A percentile compares a stretch with the other conserved stretches of the same genome.
These are phyloP conservation scores for Pica pica DNA, from an alignment of 2,113 vertebrate species.

Conservation along the genomic window DNA sequence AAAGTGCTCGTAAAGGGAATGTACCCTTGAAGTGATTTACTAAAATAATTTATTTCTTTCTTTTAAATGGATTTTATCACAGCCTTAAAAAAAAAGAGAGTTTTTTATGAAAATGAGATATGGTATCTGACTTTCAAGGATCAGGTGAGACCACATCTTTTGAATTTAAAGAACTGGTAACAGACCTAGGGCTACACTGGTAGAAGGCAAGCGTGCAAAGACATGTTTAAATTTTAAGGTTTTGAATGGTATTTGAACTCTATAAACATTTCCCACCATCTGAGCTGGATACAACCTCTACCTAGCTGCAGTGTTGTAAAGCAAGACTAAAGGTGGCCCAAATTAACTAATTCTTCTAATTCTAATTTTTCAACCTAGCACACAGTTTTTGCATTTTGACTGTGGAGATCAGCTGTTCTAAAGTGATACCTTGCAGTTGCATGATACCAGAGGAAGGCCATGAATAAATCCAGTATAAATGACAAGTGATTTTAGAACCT, in stretches of 20 bases:
- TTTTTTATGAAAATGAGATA: neutral
- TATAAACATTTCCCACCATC: neutral
- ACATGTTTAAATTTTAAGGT: neutral
- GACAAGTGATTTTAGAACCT: neutral
- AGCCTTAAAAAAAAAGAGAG: neutral
- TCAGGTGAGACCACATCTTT: neutral
- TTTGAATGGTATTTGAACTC: neutral
- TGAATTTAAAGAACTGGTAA: neutral
- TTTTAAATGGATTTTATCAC: neutral
- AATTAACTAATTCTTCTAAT: neutral
- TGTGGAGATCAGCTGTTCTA: neutral
- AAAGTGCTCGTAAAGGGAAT: neutral
- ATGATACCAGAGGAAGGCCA: neutral
- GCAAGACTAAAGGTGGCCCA: neutral
- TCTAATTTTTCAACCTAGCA: neutral
- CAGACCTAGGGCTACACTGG: neutral
- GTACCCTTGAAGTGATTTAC: neutral
- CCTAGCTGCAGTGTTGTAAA: neutral
- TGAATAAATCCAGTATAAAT: neutral
- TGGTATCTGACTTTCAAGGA: neutral
- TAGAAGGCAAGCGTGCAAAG: neutral
- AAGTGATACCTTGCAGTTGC: neutral
- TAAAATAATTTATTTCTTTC: neutral
- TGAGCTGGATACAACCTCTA: neutral
- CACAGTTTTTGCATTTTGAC: neutral